These are phyloP conservation scores for Heliothis virescens DNA, from an alignment of 1,140 invertebrate species.

Conservation along the genomic window DNA sequence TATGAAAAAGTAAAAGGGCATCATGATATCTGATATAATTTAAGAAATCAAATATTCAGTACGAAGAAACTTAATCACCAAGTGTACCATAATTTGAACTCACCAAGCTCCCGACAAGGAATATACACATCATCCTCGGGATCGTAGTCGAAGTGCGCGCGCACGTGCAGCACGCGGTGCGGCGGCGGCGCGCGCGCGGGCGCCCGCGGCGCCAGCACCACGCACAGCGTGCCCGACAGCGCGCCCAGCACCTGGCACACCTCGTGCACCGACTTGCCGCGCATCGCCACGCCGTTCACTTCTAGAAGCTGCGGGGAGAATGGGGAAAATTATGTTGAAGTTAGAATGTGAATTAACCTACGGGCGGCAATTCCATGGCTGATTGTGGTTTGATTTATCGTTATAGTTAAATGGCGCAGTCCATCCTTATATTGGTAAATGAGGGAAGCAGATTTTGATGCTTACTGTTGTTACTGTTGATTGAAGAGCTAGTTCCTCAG, in stretches of 20 bases:
- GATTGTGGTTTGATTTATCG: too few relatives aligned
- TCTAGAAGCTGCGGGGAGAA: constrained; percentile 89
- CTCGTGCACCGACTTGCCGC: constrained; percentile 98
- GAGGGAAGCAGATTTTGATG: background rate
- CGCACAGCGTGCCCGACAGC: constrained; percentile 97
- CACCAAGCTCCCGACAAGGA: constrained; percentile 97
- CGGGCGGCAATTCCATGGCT: too few relatives aligned
- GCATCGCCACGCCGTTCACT: constrained; percentile 98
- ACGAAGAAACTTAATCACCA: too few relatives aligned
- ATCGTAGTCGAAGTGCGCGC: constrained; percentile 99
- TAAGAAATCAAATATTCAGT: too few relatives aligned
- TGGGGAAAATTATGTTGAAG: too few relatives aligned
- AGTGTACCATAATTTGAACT: constrained; percentile 76
- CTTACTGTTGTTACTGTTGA: too few relatives aligned
- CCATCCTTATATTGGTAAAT: background rate
- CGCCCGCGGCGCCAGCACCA: constrained; percentile 92
- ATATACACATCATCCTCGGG: constrained; percentile 99
- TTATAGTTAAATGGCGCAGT: too few relatives aligned
- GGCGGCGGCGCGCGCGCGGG: constrained; percentile 71
- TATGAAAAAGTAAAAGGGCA: too few relatives aligned
- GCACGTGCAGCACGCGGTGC: constrained; percentile 91
- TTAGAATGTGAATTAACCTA: too few relatives aligned
- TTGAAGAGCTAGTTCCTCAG: background rate
- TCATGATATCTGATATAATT: too few relatives aligned
- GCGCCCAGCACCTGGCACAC: constrained; percentile 98